Conservation (phyloP, 1,140 invertebrate species). For the Eriocheir sinensis region DNA sequence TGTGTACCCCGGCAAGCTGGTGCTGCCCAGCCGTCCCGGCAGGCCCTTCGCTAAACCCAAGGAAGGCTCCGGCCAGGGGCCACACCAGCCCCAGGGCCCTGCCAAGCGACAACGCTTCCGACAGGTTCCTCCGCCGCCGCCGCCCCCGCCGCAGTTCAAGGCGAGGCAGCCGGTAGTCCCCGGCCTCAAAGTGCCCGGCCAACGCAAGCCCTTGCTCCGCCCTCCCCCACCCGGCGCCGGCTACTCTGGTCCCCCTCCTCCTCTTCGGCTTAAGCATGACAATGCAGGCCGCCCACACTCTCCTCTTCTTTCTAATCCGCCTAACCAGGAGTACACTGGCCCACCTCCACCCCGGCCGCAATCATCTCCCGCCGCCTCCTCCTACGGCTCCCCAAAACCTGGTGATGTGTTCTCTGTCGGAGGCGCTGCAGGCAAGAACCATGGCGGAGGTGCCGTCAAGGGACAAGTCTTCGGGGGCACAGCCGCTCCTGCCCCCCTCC, state of each 20-base stretch:
- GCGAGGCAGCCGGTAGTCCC: not conserved
- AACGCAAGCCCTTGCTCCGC: slow-evolving; percentile 54
- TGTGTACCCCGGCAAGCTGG: slow-evolving; percentile 74
- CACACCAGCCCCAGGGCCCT: slow-evolving; percentile 48
- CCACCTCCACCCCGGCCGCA: slow-evolving; percentile 49
- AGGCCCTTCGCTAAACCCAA: slow-evolving; percentile 33
- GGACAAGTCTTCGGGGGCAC: not conserved
- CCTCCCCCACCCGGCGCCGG: slow-evolving; percentile 53
- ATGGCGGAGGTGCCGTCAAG: not conserved
- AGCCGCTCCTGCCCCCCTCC: not conserved
- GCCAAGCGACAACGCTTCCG: not conserved
- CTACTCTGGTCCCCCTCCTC: slow-evolving; percentile 40
- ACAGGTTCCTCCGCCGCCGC: not conserved
- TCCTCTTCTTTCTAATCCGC: not conserved
- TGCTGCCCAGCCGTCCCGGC: slow-evolving; percentile 65
- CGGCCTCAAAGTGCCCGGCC: not conserved
- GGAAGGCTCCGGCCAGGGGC: slow-evolving; percentile 29
- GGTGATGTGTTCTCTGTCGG: slow-evolving; percentile 38
- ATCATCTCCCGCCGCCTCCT: slow-evolving; percentile 28
- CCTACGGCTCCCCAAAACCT: slow-evolving; percentile 64
- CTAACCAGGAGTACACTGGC: slow-evolving; percentile 21
- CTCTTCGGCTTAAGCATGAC: not conserved
- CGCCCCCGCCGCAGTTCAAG: not conserved
- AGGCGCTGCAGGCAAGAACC: not conserved
- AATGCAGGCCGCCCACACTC: not conserved